Evolutionary conservation across 2,113 vertebrate species (phyloP).

Genomic region (Elachura formosa): DNA sequence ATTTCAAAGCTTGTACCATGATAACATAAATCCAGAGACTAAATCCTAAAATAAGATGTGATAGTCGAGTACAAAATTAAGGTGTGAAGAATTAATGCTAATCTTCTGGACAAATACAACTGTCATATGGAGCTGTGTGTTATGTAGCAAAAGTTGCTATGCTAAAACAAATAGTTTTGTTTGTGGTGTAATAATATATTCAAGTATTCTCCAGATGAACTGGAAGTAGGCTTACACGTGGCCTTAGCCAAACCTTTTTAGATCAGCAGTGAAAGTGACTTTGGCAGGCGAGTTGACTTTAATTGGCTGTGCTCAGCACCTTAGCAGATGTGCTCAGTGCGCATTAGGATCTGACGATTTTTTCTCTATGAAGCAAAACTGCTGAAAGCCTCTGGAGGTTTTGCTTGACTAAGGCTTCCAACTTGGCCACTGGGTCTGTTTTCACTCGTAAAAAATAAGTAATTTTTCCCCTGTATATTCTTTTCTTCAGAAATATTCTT

Average conservation of each 20-base stretch:
- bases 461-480: background rate
- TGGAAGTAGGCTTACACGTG: background rate
- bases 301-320: background rate
- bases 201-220: background rate
- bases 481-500: background rate
- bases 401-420: background rate
- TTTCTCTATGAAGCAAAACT: background rate
- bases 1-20: background rate
- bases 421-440: background rate
- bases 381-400: background rate
- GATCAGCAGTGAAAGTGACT: background rate
- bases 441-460: background rate
- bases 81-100: background rate
- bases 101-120: background rate
- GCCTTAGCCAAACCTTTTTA: background rate
- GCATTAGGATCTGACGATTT: background rate
- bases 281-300: background rate
- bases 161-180: background rate
- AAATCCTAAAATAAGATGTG: background rate
- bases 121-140: background rate
- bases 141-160: background rate
- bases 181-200: background rate
- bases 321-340: background rate
- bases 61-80: background rate
- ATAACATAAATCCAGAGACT: background rate